Evolutionary conservation across 2,113 vertebrate species (phyloP).

Genomic region (Gadus macrocephalus): DNA sequence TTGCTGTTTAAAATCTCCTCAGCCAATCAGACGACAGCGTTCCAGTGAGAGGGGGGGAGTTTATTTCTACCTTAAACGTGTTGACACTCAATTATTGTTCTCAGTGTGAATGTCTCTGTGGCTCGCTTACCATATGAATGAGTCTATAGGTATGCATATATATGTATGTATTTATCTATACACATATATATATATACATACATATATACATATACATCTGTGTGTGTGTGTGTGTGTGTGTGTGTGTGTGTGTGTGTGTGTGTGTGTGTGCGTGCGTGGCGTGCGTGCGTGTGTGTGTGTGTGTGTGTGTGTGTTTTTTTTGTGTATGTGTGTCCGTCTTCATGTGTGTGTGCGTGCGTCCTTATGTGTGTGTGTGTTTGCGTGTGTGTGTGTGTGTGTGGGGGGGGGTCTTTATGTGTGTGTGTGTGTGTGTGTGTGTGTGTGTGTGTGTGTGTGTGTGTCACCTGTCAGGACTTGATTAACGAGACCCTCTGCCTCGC

Average conservation of each 20-base stretch:
- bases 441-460: conserved; percentile 78
- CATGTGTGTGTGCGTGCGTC: too few relatives aligned
- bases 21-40: too few relatives aligned
- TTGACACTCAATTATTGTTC: too few relatives aligned
- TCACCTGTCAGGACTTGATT: conserved; percentile 98
- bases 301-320: conserved; percentile 13
- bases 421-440: conserved; percentile 28
- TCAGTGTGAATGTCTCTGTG: too few relatives aligned
- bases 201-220: neutral
- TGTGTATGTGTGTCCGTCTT: too few relatives aligned
- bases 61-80: too few relatives aligned
- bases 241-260: neutral
- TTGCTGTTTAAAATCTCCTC: conserved; percentile 71
- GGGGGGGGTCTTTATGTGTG: neutral
- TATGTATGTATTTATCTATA: too few relatives aligned
- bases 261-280: conserved; percentile 22
- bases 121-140: too few relatives aligned
- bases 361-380: too few relatives aligned
- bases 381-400: neutral
- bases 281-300: conserved; percentile 17
- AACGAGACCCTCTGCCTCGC: conserved; percentile 95
- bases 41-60: too few relatives aligned
- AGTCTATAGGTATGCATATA: too few relatives aligned
- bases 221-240: neutral
- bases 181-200: too few relatives aligned